Evolutionary conservation across 2,113 vertebrate species (phyloP).

Genomic region (Labeo rohita): DNA sequence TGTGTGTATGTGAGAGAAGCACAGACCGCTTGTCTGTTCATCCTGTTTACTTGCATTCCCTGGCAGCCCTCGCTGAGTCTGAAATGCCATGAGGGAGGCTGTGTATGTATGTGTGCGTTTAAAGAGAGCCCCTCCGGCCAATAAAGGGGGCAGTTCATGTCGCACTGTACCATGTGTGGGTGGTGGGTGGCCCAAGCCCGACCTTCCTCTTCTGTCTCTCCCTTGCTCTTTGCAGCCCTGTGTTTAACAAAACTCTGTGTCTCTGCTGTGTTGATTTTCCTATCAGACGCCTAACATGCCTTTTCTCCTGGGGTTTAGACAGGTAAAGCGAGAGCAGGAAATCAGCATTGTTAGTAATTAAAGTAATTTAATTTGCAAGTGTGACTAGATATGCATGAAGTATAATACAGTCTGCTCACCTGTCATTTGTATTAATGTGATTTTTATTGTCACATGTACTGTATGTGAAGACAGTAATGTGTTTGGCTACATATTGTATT

Average conservation of each 20-base stretch:
- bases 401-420: not conserved
- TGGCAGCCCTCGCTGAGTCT: conserved; percentile 49
- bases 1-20: conserved; percentile 22
- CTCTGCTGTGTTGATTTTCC: conserved; percentile 28
- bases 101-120: conserved; percentile 43
- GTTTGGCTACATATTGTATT: not conserved
- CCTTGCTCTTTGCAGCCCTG: conserved; percentile 14
- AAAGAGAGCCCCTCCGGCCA: conserved; percentile 44
- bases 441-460: not conserved
- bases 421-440: not conserved
- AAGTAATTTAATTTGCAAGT: not conserved
- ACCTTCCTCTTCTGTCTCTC: conserved; percentile 39
- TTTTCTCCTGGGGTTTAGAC: conserved; percentile 83
- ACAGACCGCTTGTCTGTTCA: conserved; percentile 33
- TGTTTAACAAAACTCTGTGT: conserved; percentile 27
- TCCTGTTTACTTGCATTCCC: conserved; percentile 63
- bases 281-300: conserved; percentile 75
- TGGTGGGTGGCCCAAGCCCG: conserved; percentile 31
- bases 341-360: not conserved
- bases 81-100: conserved; percentile 46
- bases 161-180: conserved; percentile 41
- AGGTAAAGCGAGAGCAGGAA: conserved; percentile 72
- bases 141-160: conserved; percentile 37
- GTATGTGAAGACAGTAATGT: not conserved
- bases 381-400: not conserved